Evolutionary conservation across 2,888 invertebrate genomes (phyloP).

Genomic region (Glyphotaelius pellucidus): DNA sequence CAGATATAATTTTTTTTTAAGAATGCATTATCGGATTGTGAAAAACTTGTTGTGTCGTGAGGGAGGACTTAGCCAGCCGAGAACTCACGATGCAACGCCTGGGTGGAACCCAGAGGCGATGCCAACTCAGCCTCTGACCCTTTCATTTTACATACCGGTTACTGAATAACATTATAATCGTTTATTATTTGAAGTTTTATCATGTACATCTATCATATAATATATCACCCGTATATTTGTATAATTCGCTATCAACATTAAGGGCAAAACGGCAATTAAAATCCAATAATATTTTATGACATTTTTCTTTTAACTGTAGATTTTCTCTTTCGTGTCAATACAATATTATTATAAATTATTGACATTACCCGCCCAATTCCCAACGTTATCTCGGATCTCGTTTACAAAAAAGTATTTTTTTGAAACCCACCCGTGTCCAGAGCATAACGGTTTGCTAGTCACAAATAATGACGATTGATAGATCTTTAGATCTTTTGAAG

Average conservation of each 20-base stretch:
- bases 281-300: not conserved
- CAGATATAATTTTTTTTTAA: too few species aligned
- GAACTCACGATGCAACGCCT: too few species aligned
- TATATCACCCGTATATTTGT: not conserved
- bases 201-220: too few species aligned
- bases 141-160: too few species aligned
- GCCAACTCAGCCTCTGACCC: too few species aligned
- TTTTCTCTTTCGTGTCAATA: not conserved
- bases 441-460: slow-evolving; percentile 46
- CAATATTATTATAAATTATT: not conserved
- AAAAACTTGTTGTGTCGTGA: too few species aligned
- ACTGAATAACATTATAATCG: too few species aligned
- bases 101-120: too few species aligned
- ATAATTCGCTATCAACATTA: not conserved
- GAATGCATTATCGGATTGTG: too few species aligned
- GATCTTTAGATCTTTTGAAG: slow-evolving; percentile 42
- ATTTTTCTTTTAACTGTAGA: not conserved
- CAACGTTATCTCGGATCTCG: not conserved
- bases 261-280: not conserved
- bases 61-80: too few species aligned
- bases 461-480: slow-evolving; percentile 55
- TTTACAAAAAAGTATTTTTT: not conserved
- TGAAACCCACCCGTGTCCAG: not conserved
- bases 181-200: too few species aligned
- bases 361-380: not conserved